Base-by-base conservation (phyloP, 2,797 vertebrate genomes). In the Mormyrops boulengeri region DNA sequence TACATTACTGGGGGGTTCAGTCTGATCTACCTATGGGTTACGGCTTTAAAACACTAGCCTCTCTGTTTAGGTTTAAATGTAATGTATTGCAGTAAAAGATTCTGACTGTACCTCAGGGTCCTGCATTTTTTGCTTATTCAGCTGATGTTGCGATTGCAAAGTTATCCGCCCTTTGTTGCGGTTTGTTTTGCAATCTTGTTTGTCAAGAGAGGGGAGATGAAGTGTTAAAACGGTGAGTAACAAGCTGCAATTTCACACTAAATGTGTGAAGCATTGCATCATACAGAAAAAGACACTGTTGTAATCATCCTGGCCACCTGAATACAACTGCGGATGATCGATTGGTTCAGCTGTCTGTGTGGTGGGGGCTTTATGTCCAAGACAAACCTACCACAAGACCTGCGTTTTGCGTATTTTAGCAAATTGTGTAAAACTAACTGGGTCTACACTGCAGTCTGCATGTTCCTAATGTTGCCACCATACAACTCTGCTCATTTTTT, bases 161-260 rank as follows among this genome's bases (percentile, higher is more conserved):
- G 17, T n/a, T n/a, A 47, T 80, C 38, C 73, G 47, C 73, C 73
- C 73, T 9, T 80, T 77, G 44, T 80, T 80, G 34, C 44, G 73
- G 73, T 47, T 80, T 80, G 30, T 80, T 80, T 80, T 80, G 73
- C 47, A 80, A 80, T 80, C 41, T 41, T n/a, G 73, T 80, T 80
- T 47, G 19, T 44, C 38, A 80, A 80, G 38, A 80, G 38, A 80
- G 41, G 41, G 66, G 38, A 44, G 73, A 80, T 80, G 19, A 41
- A 80, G 41, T 80, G 38, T 80, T 80, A 41, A 44, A 41, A 80
- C 6, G 89, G 90, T 44, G 30, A 41, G 38, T 80, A 41, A n/a
- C 38, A 44, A 17, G 19, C 66, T 14, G 66, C 30, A 80, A n/a
- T 47, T 47, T 80, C 38, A 80, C 19, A 80, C 6, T 41, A 1